Evolutionary conservation across 2,113 vertebrate species (phyloP), one percentile per base, ranked within the genome.

Genomic region (Phalacrocorax pelagicus): DNA sequence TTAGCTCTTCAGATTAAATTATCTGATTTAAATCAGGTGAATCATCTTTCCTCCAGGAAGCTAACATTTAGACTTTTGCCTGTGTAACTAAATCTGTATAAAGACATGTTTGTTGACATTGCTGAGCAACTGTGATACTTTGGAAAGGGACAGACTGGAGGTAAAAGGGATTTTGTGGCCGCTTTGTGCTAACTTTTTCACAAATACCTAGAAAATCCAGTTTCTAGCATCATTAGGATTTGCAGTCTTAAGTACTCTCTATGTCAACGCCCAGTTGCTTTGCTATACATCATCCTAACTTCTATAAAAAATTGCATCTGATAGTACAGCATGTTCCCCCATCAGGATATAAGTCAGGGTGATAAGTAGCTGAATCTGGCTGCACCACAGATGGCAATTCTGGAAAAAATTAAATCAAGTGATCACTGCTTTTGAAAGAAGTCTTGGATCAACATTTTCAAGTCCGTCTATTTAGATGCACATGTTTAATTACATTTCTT

Each of bases 1-100:
- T 75, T 92, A 94, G 75, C 57, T 86, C 47, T 72, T 75, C 75
- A 86, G 63, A 90, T 90, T 75, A 79, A 94, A 81, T 97, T 92
- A 94, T 66, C 77, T 93, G 20, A 58, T 92, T 95, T 84, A 94
- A 90, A 93, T 90, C 88, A 96, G 83, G 67, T 92, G 92, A 95
- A 75, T 90, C 62, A 83, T 83, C 82, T 80, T 94, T 92, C 89
- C 89, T 85, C 34, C 62, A 89, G 86, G 77, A 96, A 94, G 46
- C 16, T 47, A 88, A 62, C n/a, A n/a, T 61, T 78, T 67, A 90
- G 62, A 80, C 46, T 92, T 80, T 52, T 80, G 72, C 36, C 58
- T 38, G 20, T 34, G 73, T 75, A 81, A 54, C 78, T 51, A 82
- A 70, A 95, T 81, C 51, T 7, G 0, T 54, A 19, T 54, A 86